These are phyloP conservation scores for Scomber scombrus DNA, from an alignment of 2,113 vertebrate species.

Conservation along the genomic window DNA sequence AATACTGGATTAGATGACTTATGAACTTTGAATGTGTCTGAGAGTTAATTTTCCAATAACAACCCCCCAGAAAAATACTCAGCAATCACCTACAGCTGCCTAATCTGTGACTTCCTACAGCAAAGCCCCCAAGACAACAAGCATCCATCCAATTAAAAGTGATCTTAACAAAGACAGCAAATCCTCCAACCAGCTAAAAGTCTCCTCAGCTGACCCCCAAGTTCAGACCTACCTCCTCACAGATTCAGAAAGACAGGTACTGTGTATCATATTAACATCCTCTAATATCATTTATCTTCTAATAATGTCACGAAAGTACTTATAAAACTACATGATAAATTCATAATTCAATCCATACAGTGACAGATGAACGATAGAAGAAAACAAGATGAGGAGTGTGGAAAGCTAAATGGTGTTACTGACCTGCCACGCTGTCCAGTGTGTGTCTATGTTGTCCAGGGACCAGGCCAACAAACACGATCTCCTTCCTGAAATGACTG, in stretches of 20 bases:
- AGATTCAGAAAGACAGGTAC: conserved; percentile 10
- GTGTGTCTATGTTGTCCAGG: conserved; percentile 83
- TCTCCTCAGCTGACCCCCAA: conserved; percentile 26
- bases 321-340: not conserved
- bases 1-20: not conserved
- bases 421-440: conserved; percentile 91
- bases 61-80: not conserved
- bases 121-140: not conserved
- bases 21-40: conserved; percentile 10
- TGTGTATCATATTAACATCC: conserved; percentile 13
- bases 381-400: not conserved
- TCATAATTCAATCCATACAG: not conserved
- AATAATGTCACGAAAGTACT: not conserved
- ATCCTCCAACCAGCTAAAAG: not conserved
- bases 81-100: not conserved
- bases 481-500: conserved; percentile 91
- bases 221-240: conserved; percentile 3
- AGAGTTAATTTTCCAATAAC: not conserved
- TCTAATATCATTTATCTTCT: not conserved
- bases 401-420: conserved; percentile 30
- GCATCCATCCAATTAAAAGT: not conserved
- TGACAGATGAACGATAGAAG: not conserved
- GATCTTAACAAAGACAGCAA: not conserved
- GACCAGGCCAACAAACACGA: conserved; percentile 91
- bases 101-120: not conserved